Evolutionary conservation across 1,140 invertebrate genomes (phyloP).

Genomic region (Zaprionus lachaisei): DNA sequence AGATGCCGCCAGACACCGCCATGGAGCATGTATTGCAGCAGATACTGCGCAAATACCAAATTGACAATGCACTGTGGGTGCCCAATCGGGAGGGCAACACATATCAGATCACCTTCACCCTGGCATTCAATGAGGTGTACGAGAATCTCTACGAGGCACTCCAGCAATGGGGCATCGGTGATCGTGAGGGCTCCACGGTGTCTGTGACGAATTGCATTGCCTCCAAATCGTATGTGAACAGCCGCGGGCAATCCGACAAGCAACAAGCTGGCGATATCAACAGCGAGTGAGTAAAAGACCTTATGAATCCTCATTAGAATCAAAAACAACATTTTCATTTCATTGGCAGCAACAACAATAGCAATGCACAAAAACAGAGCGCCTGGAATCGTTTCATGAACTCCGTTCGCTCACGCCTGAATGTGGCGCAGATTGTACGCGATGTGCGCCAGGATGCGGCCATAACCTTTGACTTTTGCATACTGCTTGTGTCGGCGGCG

Average conservation of each 20-base stretch:
- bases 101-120: constrained; percentile 84
- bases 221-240: constrained; percentile 58
- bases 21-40: constrained; percentile 77
- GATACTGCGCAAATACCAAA: constrained; percentile 75
- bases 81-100: constrained; percentile 64
- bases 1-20: constrained; percentile 61
- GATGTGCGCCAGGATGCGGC: constrained; percentile 88
- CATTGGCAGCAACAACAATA: constrained; percentile 37
- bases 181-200: constrained; percentile 82
- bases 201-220: constrained; percentile 84
- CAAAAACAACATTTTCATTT: neutral
- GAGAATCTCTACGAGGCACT: constrained; percentile 84
- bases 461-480: constrained; percentile 91
- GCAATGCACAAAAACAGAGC: constrained; percentile 73
- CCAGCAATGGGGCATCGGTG: constrained; percentile 84
- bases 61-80: constrained; percentile 76
- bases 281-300: constrained; percentile 44
- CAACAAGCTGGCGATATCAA: constrained; percentile 13
- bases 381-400: constrained; percentile 87
- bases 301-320: neutral
- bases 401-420: constrained; percentile 87
- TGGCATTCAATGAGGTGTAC: constrained; percentile 84
- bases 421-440: constrained; percentile 90
- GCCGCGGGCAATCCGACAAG: neutral
- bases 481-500: constrained; percentile 89